Base-by-base conservation (phyloP, 1,140 invertebrate genomes). In the Monochamus saltuarius region DNA sequence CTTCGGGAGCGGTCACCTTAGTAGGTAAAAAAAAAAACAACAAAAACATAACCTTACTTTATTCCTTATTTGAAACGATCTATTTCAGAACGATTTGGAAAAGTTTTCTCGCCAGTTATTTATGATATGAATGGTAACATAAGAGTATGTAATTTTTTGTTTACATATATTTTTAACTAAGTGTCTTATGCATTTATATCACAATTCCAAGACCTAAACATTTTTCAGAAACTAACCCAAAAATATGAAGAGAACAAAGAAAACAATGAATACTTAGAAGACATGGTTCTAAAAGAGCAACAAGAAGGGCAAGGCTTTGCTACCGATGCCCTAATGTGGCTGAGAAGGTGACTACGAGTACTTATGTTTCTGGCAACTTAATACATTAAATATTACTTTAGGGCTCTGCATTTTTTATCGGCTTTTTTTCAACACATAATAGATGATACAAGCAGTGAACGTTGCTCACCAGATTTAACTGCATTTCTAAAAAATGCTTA, bases 301-400 rank as follows among this genome's bases (percentile, higher is more conserved):
- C 64, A 73, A 38, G 71, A 73, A 43, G 78, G 81, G 17, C 77
- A 80, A 55, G 69, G 71, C 39, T 67, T 80, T 58, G 84, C 81
- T 22, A 79, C 79, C 35, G 84, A 87, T 71, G 82, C 87, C 65
- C 73, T 88, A 43, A 64, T 87, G 37, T 89, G 87, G 87, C 75
- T 88, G 11, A 83, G 81, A 73, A 85, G 87, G 86, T 87, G 74
- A 62, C 6, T 29, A 29, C 6, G 6, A 29, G 22, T n/a, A 29
- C 6, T 3, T 29, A 29, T 29, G 6, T 29, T 29, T 29, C 6
- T 29, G n/a, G 6, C 22, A 29, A 3, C 22, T 2, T 29, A 29
- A 29, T 29, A 29, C 6, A 29, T 29, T 29, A 29, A 29, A 29
- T 29, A 29, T 3, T 29, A 29, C 78, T 79, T 55, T 73, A 88